Conservation (phyloP, 92 coral and sea anemone genomes). For the Chrysogorgia sp. region DNA sequence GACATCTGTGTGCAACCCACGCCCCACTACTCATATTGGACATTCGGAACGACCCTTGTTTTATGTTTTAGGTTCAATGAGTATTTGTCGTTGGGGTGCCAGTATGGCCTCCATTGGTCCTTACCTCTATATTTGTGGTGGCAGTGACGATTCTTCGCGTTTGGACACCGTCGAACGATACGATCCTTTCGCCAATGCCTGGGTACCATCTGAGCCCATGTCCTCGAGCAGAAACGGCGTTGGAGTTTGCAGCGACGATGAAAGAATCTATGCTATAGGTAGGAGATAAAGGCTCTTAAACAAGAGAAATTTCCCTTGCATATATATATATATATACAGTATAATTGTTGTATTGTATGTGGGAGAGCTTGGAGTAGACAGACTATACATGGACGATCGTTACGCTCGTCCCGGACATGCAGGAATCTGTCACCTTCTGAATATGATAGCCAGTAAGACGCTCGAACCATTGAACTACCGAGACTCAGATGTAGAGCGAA, state of each 20-base stretch:
- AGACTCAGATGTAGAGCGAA: too few species aligned
- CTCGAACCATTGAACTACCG: too few species aligned
- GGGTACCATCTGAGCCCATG: slow-evolving; percentile 99
- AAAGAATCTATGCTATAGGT: slow-evolving; percentile 96
- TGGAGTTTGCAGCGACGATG: slow-evolving; percentile 94
- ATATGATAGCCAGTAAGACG: too few species aligned
- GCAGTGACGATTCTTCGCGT: slow-evolving; percentile 96
- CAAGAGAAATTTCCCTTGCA: background rate
- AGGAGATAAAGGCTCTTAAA: background rate
- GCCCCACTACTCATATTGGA: slow-evolving; percentile 2
- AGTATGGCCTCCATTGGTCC: slow-evolving; percentile 95
- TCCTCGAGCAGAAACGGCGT: slow-evolving; percentile 98
- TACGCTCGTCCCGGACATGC: too few species aligned
- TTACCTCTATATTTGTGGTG: slow-evolving; percentile 96
- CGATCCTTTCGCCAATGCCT: slow-evolving; percentile 89
- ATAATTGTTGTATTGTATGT: too few species aligned
- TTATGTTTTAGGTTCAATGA: slow-evolving; percentile 80
- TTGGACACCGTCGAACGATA: slow-evolving; percentile 93
- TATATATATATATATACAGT: background rate
- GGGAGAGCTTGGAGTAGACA: too few species aligned
- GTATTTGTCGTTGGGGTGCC: slow-evolving; percentile 99
- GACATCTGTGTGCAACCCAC: background rate
- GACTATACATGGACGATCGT: too few species aligned
- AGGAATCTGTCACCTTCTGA: too few species aligned
- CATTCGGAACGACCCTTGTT: background rate